Evolutionary conservation across 2,888 invertebrate species (phyloP).

Genomic region (Apodemia mormo): DNA sequence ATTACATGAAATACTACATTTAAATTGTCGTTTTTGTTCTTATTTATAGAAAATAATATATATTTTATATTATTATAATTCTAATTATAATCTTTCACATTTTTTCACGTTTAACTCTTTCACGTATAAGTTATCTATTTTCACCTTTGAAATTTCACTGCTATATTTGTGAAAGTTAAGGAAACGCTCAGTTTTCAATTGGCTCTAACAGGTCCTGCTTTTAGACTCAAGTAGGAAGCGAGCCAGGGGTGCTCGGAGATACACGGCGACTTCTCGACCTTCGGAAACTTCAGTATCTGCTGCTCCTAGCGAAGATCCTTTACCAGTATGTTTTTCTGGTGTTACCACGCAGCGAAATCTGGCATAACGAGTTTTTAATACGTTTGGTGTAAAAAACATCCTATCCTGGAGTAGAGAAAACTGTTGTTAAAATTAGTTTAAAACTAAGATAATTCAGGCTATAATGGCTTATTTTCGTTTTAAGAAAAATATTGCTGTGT

Average conservation of each 20-base stretch:
- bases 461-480: too few relatives aligned
- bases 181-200: slow-evolving; percentile 48
- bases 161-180: slow-evolving; percentile 5
- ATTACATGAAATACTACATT: too few relatives aligned
- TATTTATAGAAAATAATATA: background rate
- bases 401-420: background rate
- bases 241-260: slow-evolving; percentile 64
- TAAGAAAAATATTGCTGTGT: too few relatives aligned
- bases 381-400: background rate
- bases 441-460: too few relatives aligned
- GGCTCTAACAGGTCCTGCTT: slow-evolving; percentile 78
- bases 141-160: slow-evolving; percentile 12
- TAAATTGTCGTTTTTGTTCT: too few relatives aligned
- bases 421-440: too few relatives aligned
- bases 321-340: slow-evolving; percentile 73
- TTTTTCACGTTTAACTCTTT: background rate
- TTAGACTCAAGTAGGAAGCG: slow-evolving; percentile 79
- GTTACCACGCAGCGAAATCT: slow-evolving; percentile 68
- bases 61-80: background rate
- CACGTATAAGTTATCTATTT: background rate
- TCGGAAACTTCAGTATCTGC: slow-evolving; percentile 76
- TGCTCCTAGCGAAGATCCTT: slow-evolving; percentile 74
- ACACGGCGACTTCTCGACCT: slow-evolving; percentile 73
- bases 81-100: too few relatives aligned
- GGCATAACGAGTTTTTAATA: slow-evolving; percentile 17